Conservation (phyloP, 2,113 vertebrate species). For the Tenrec ecaudatus region DNA sequence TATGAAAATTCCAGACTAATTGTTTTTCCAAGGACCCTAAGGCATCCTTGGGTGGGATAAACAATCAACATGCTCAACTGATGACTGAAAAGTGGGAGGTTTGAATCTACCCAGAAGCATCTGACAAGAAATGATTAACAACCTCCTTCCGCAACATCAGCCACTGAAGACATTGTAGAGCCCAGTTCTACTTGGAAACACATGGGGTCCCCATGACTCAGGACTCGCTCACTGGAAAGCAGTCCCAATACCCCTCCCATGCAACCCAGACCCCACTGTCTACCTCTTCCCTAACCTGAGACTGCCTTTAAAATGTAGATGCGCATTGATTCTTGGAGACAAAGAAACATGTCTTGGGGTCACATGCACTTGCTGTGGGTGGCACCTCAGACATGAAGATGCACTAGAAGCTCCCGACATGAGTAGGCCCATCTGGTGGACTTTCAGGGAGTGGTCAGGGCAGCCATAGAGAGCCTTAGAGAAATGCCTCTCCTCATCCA, state of each 20-base stretch:
- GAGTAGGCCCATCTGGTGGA: no score
- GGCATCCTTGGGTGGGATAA: background rate
- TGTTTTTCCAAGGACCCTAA: background rate
- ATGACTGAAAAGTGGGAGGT: background rate
- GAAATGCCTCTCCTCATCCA: background rate
- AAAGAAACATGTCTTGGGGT: background rate
- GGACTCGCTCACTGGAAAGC: background rate
- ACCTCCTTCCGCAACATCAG: background rate
- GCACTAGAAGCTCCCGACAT: accelerated
- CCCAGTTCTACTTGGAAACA: background rate
- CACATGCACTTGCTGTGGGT: background rate
- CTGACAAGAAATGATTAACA: background rate
- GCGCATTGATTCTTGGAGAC: background rate
- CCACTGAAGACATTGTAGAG: background rate
- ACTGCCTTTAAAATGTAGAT: background rate
- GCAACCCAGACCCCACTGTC: background rate
- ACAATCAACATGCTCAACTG: background rate
- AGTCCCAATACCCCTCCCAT: background rate
- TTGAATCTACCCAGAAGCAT: background rate
- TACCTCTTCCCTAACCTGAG: background rate
- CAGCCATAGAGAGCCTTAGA: background rate
- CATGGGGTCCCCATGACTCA: background rate
- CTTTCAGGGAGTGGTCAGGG: background rate
- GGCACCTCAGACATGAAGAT: background rate
- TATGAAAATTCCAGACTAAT: background rate